Evolutionary conservation across 53 echinoderm and acorn worm genomes (phyloP), one percentile per base, ranked within the genome.

Genomic region (Temnopleurus reevesii): DNA sequence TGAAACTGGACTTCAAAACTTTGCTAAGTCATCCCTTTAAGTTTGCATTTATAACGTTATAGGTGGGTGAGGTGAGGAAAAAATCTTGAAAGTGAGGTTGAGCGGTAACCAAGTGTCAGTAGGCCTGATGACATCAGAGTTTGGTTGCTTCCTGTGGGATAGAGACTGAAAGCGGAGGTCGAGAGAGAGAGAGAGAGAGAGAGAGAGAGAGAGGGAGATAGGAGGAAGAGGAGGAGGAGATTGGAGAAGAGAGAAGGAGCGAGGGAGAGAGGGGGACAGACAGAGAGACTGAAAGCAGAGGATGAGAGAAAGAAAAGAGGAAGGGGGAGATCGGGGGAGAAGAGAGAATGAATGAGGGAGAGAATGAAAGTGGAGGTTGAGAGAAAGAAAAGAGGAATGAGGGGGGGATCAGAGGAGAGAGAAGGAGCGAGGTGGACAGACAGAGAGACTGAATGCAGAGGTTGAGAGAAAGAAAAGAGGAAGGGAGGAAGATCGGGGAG

Each of bases 121-220:
- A 36, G 38, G 41, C 71, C 71, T 27, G 36, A 71, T 71, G 71
- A 71, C 71, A 71, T 71, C 71, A 71, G 36, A 71, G 41, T 21
- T 41, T 41, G 36, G 71, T 71, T 71, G 71, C 71, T 71, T 71
- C 71, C 71, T 71, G 71, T 71, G 5, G 26, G 17, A 49, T 30
- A 41, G 41, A 23, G 29, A 41, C 46, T 8, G 41, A 79, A 47
- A 47, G 79, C 45, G 79, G n/a, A 64, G 64, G 30, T 28, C 26
- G 64, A 29, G 31, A 46, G 49, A 26, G 12, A 45, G 46, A 46
- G 45, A 45, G 5, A 77, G 2, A 77, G 45, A 51, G 12, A 28
- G 49, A 24, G n/a, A 71, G 10, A 29, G 24, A 71, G 59, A 59
- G 59, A 51, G 53, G 15, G 53, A 51, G 53, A 51, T 8, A 51